Conservation (phyloP, 2,113 vertebrate species). For the Laterallus jamaicensis region DNA sequence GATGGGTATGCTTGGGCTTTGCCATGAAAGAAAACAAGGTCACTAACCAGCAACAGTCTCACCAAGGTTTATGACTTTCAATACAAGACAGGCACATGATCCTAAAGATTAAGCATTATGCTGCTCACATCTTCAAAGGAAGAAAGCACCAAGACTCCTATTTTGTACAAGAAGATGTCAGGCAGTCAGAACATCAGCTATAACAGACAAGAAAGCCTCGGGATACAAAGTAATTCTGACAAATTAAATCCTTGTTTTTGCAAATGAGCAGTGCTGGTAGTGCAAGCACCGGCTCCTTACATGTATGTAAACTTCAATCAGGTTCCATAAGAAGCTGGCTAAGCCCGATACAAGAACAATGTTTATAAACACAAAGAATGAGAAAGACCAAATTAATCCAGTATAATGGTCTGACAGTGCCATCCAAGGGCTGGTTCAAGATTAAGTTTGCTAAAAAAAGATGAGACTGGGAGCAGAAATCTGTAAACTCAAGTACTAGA, state of each 20-base stretch:
- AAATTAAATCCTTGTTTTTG: neutral
- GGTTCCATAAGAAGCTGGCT: neutral
- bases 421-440: neutral
- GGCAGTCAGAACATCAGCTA: neutral
- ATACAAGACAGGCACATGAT: neutral
- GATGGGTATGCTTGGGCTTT: neutral
- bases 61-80: neutral
- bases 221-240: neutral
- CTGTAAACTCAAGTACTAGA: neutral
- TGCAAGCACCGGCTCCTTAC: neutral
- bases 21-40: neutral
- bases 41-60: neutral
- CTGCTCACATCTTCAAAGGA: neutral
- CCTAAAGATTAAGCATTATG: neutral
- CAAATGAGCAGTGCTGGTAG: neutral
- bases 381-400: neutral
- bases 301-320: neutral
- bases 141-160: neutral
- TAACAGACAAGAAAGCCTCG: neutral
- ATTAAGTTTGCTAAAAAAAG: neutral
- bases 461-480: neutral
- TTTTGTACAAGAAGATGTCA: neutral
- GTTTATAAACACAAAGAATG: neutral
- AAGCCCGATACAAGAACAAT: neutral
- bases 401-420: neutral